Percentiles rank a stretch among this genome's conserved stretches.
These are phyloP conservation scores for Pterostichus madidus DNA, from an alignment of 2,888 invertebrate species.

Conservation along the genomic window DNA sequence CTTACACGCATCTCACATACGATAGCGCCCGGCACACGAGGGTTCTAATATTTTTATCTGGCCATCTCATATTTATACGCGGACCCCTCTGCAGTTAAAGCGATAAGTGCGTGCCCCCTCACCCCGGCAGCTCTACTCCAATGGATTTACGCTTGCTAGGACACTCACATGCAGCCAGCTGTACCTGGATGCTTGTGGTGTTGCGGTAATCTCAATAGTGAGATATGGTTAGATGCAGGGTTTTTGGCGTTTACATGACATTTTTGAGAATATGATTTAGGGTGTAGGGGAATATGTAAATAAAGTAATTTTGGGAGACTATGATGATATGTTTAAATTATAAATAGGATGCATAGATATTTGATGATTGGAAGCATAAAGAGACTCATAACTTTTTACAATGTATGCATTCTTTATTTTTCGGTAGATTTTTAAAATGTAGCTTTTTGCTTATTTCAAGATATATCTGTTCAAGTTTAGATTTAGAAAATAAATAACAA, in stretches of 20 bases:
- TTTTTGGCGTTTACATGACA: conserved; percentile 33
- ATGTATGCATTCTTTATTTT: background rate
- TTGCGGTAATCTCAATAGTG: conserved; percentile 2
- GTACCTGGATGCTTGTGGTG: background rate
- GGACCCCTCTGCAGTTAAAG: conserved; percentile 49
- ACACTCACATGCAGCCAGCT: conserved; percentile 4
- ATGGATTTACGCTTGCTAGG: background rate
- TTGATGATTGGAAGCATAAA: conserved; percentile 32
- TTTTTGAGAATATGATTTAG: conserved; percentile 26
- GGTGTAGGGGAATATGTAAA: conserved; percentile 39
- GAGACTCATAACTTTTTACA: conserved; percentile 1
- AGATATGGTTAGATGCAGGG: conserved; percentile 21
- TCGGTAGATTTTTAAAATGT: too few relatives aligned
- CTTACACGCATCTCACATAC: conserved; percentile 52
- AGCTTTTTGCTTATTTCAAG: conserved; percentile 3
- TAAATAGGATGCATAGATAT: conserved; percentile 25
- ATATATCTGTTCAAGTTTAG: too few relatives aligned
- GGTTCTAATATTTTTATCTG: conserved; percentile 62
- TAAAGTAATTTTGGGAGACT: conserved; percentile 36
- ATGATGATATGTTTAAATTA: conserved; percentile 46
- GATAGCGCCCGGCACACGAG: conserved; percentile 27
- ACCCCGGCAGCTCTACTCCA: background rate
- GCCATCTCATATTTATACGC: conserved; percentile 58
- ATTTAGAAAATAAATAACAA: too few relatives aligned
- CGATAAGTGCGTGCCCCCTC: conserved; percentile 31